Percentiles rank a stretch among this genome's conserved stretches.
Evolutionary conservation across 35 echinoderm and acorn worm species (phyloP).

Genomic region (Diadema setosum): DNA sequence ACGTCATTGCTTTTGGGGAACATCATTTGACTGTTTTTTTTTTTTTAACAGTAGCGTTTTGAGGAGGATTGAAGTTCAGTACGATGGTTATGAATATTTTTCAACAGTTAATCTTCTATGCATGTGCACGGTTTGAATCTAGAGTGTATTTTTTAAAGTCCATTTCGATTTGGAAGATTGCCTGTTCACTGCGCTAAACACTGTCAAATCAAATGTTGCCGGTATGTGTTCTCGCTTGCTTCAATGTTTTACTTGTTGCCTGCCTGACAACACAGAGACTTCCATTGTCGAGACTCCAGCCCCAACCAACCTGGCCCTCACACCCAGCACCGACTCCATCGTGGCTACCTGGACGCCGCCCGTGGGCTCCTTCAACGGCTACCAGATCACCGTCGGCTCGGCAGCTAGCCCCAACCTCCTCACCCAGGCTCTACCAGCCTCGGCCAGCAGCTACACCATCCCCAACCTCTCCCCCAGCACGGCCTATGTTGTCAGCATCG

Average conservation of each 20-base stretch:
- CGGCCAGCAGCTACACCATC: not conserved
- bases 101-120: too few relatives aligned
- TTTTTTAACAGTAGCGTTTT: too few relatives aligned
- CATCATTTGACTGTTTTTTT: too few relatives aligned
- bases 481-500: not conserved
- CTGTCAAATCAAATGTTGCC: not conserved
- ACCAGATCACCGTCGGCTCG: not conserved
- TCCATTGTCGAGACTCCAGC: not conserved
- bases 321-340: not conserved
- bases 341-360: not conserved
- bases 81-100: too few relatives aligned
- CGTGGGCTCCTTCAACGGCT: not conserved
- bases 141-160: not conserved
- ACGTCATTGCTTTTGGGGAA: too few relatives aligned
- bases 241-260: not conserved
- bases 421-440: not conserved
- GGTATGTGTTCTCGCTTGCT: not conserved
- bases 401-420: not conserved
- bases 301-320: not conserved
- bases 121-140: not conserved
- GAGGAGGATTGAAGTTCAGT: too few relatives aligned
- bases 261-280: too few relatives aligned
- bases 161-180: not conserved
- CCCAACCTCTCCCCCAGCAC: not conserved
- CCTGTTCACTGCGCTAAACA: not conserved